Percentiles rank a stretch among this genome's conserved stretches.
Evolutionary conservation across 1,140 invertebrate species (phyloP).

Genomic region (Sarcophaga peregrina): DNA sequence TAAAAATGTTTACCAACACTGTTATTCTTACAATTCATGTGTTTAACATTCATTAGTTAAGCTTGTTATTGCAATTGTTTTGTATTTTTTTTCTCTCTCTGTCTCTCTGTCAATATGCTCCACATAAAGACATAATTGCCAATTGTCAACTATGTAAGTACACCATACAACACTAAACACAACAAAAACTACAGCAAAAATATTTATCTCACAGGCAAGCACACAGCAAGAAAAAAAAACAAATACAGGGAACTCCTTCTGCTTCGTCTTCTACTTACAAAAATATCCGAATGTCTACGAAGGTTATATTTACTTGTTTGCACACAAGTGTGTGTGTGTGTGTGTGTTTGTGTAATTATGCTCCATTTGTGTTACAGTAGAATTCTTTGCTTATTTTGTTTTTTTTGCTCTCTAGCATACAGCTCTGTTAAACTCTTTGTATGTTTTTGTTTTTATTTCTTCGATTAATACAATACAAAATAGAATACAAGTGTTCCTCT

Average conservation of each 20-base stretch:
- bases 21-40: not conserved
- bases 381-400: conserved; percentile 42
- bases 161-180: conserved; percentile 15
- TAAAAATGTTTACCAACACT: no score
- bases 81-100: not conserved
- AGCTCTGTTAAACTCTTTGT: not conserved
- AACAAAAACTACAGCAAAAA: conserved; percentile 19
- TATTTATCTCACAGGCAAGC: conserved; percentile 33
- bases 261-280: not conserved
- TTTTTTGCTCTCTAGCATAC: not conserved
- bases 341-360: conserved; percentile 5
- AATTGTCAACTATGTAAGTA: conserved; percentile 41
- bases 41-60: conserved; percentile 14
- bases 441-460: not conserved
- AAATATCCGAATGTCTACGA: not conserved
- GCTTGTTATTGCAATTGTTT: not conserved
- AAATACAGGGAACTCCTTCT: not conserved
- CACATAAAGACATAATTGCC: conserved; percentile 41
- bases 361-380: conserved; percentile 17
- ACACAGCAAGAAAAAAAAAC: not conserved
- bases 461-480: no score
- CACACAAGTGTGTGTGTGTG: not conserved
- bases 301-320: not conserved
- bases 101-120: conserved; percentile 19
- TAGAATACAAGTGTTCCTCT: no score